These are phyloP conservation scores for Cherax quadricarinatus DNA, from an alignment of 1,140 invertebrate genomes.

Conservation along the genomic window DNA sequence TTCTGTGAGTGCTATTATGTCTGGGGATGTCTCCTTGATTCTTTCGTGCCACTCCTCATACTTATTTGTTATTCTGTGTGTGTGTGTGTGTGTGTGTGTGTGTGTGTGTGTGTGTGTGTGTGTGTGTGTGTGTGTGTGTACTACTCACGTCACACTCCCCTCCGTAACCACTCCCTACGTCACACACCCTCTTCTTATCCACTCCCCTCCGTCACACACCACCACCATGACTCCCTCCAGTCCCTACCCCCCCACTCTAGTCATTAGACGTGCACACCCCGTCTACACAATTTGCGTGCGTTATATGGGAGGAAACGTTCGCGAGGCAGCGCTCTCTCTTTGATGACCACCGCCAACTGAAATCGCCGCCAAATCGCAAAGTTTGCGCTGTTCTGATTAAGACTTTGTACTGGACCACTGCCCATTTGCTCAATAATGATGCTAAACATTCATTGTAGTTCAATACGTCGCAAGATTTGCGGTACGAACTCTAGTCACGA, in stretches of 20 bases:
- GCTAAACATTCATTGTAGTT: constrained; percentile 62
- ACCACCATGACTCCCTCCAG: not conserved
- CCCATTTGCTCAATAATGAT: constrained; percentile 64
- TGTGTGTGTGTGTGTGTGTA: not conserved
- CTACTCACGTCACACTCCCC: not conserved
- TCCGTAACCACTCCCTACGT: no score
- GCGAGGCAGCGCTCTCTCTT: constrained; percentile 45
- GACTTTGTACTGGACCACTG: constrained; percentile 63
- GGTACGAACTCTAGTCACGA: not conserved
- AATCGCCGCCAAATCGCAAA: constrained; percentile 56
- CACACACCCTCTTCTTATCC: no score
- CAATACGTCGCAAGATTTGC: constrained; percentile 1
- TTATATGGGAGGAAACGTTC: constrained; percentile 67
- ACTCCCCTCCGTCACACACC: not conserved
- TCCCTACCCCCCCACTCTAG: constrained; percentile 8
- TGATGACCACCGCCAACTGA: constrained; percentile 60
- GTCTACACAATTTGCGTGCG: constrained; percentile 66
- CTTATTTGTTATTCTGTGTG: no score
- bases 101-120: no score
- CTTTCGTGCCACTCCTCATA: no score
- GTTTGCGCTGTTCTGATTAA: constrained; percentile 68
- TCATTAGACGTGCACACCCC: constrained; percentile 63
- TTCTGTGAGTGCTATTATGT: no score
- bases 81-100: no score
- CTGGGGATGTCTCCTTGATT: no score